Conservation (phyloP, 2,888 invertebrate genomes). For the Meganola albula region DNA sequence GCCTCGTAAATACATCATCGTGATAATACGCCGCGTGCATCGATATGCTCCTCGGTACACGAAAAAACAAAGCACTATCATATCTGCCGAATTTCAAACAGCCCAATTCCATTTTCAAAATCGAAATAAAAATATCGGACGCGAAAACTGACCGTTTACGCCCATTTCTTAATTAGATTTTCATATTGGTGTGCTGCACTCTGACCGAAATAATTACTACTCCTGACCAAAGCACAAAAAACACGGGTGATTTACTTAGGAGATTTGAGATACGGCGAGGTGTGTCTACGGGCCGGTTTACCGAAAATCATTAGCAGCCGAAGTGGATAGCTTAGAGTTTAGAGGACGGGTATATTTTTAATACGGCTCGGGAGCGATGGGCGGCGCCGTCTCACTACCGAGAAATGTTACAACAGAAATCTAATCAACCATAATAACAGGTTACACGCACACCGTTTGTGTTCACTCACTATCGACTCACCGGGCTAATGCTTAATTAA, state of each 20-base stretch:
- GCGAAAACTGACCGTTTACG: conserved; percentile 54
- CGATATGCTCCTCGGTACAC: conserved; percentile 36
- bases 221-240: conserved; percentile 69
- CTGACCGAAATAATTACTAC: conserved; percentile 76
- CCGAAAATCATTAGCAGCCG: conserved; percentile 76
- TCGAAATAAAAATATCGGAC: conserved; percentile 52
- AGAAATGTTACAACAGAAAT: conserved; percentile 78
- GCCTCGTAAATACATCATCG: conserved; percentile 68
- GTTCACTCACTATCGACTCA: conserved; percentile 68
- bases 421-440: conserved; percentile 78
- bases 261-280: conserved; percentile 68
- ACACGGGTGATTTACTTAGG: conserved; percentile 70
- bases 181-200: conserved; percentile 72
- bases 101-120: conserved; percentile 39
- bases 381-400: conserved; percentile 73
- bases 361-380: conserved; percentile 74
- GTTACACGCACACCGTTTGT: conserved; percentile 70
- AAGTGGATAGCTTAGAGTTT: conserved; percentile 64
- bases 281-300: conserved; percentile 71
- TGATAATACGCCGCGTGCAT: conserved; percentile 58
- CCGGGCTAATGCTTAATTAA: conserved; percentile 72
- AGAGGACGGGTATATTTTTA: conserved; percentile 72
- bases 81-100: conserved; percentile 24
- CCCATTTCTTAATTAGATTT: conserved; percentile 75
- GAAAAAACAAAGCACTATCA: conserved; percentile 34